A percentile compares a stretch with the other conserved stretches of the same genome.
These are phyloP conservation scores for Megaptera novaeangliae DNA, from an alignment of 2,113 vertebrate genomes.

Conservation along the genomic window DNA sequence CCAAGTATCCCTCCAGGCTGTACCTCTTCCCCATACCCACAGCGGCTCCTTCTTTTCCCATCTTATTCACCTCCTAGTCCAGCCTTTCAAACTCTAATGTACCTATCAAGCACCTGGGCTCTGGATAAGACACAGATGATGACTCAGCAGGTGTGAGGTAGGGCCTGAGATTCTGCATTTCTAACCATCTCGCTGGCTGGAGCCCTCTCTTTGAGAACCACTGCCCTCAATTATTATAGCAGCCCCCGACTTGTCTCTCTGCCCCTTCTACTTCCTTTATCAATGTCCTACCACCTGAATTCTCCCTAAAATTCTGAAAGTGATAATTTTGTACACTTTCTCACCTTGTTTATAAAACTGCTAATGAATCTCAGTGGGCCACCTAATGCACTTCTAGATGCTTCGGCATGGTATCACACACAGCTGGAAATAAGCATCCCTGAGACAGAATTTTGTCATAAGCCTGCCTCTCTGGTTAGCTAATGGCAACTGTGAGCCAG, in stretches of 20 bases:
- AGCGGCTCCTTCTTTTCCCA: not conserved
- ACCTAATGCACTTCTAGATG: not conserved
- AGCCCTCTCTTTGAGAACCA: not conserved
- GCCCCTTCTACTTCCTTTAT: not conserved
- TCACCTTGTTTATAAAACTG: not conserved
- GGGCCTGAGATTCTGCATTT: not conserved
- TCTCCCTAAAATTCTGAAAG: not conserved
- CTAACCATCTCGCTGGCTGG: not conserved
- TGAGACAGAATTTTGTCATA: not conserved
- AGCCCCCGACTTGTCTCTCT: not conserved
- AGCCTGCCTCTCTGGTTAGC: not conserved
- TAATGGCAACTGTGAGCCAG: not conserved
- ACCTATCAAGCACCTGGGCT: not conserved
- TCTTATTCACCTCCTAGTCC: not conserved
- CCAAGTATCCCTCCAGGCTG: not conserved
- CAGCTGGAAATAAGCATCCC: not conserved
- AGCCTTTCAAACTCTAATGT: not conserved
- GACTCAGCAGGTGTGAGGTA: not conserved
- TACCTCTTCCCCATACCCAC: not conserved
- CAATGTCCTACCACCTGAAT: not conserved
- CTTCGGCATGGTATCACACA: not conserved
- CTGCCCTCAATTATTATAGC: rapidly evolving
- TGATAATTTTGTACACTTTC: not conserved
- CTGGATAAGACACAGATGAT: not conserved
- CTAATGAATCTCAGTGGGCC: not conserved